phyloP scores from a whole-genome alignment of 2,888 invertebrate genomes.

The Phrixothrix hirtus region DNA sequence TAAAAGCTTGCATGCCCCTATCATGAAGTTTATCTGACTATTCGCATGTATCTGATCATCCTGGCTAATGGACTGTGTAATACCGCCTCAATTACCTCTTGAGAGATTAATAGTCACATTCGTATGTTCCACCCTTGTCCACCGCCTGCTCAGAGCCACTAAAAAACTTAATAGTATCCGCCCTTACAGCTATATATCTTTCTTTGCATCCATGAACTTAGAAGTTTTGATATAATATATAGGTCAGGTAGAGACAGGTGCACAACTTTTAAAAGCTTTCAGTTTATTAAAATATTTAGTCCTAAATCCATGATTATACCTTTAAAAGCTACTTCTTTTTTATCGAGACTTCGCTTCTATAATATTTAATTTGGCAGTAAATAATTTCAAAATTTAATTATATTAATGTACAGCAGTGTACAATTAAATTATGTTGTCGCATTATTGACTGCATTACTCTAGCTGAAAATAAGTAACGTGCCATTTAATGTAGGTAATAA shows the following conservation, averaged over 20 bases:
- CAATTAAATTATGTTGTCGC: no score
- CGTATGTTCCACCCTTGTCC: constrained; percentile 42
- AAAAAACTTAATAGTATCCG: constrained; percentile 36
- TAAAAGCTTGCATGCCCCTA: constrained; percentile 38
- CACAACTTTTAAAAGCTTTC: neutral
- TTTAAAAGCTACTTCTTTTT: neutral
- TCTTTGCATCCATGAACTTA: constrained; percentile 10
- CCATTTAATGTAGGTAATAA: no score
- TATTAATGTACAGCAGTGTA: no score
- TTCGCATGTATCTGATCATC: constrained; percentile 41
- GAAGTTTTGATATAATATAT: constrained; percentile 12
- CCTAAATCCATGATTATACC: neutral
- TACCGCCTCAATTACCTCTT: constrained; percentile 45
- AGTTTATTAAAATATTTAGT: neutral
- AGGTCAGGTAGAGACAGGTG: neutral
- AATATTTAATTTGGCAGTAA: no score
- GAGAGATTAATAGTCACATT: constrained; percentile 45
- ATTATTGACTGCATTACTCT: no score
- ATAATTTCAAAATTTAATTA: no score
- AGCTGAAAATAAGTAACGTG: no score
- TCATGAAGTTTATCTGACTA: constrained; percentile 36
- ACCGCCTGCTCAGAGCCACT: constrained; percentile 32
- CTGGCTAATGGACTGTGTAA: constrained; percentile 45
- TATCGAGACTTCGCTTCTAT: no score
- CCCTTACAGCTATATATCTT: constrained; percentile 22